phyloP scores from a whole-genome alignment of 2,797 vertebrate species.

The Sphenopsis melanotis region DNA sequence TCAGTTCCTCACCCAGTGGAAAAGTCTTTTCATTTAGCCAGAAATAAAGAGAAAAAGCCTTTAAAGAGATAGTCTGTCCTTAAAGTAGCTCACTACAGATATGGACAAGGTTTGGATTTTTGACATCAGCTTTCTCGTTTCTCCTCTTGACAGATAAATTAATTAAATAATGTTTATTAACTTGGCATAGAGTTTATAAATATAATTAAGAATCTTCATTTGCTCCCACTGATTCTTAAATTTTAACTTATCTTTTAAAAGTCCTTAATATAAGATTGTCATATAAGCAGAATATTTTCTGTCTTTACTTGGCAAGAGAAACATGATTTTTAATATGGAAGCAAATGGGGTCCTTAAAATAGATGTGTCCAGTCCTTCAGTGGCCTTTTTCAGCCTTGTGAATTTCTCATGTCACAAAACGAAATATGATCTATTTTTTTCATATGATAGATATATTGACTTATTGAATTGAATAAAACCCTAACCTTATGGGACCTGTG shows the following conservation, averaged over 20 bases:
- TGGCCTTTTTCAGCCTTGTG: neutral
- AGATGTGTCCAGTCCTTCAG: neutral
- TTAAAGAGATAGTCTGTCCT: neutral
- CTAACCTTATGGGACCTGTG: neutral
- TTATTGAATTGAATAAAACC: neutral
- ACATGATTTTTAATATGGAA: neutral
- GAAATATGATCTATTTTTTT: neutral
- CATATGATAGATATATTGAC: neutral
- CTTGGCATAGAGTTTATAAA: neutral
- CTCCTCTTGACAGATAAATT: neutral
- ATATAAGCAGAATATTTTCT: neutral
- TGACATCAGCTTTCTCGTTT: neutral
- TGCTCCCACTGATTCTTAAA: neutral
- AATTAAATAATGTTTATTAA: neutral
- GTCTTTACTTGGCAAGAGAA: neutral
- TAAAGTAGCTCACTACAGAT: neutral
- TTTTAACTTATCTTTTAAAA: neutral
- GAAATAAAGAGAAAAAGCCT: neutral
- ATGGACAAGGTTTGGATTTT: neutral
- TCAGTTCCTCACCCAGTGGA: neutral
- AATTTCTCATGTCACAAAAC: neutral
- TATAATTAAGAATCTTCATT: neutral
- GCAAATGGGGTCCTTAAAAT: neutral
- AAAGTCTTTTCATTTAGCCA: neutral
- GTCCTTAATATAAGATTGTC: neutral